Base-by-base conservation (phyloP, 2,797 vertebrate species). In the Poeciliopsis infans region DNA sequence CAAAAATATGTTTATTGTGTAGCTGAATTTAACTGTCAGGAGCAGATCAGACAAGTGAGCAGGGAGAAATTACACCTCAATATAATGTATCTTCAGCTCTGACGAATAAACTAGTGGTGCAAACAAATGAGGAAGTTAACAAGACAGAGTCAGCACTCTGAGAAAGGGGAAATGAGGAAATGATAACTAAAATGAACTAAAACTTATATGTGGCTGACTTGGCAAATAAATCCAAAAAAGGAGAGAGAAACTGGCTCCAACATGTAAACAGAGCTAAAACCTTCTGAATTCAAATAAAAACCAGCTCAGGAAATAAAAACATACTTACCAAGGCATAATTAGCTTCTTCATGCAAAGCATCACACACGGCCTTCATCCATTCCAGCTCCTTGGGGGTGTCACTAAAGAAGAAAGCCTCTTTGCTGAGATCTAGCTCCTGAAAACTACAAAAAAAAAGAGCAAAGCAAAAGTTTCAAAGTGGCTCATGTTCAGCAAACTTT, bases 401-500 rank as follows among this genome's bases (percentile, higher is more conserved):
- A 75, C 96, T 97, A 94, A 99, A 99, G 93, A 99, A 97, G 93
- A 99, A 99, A 57, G 97, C 97, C 93, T 99, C 98, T 91, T 98
- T 99, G 91, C 97, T 99, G 84, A 99, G 96, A 93, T 99, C 98
- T 64, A 99, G 96, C 88, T 99, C 98, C 95, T 99, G 98, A 91
- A 99, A 99, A 77, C 98, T 99, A 82, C 1, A 33, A 66, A 15
- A 79, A 39, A 39, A 41, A 41, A 23, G n/a, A 6, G 72, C 23
- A 85, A 51, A 49, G 49, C 10, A 77, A 75, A 13, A 76, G 47
- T 80, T 70, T 61, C 16, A 46, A 4, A 72, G 74, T 20, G 55
- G 68, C 71, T 47, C 8, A 28, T 46, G 71, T 59, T 81, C 31
- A 64, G 4, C n/a, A 77, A 83, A 79, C 23, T 25, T 76, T 80